Conservation (phyloP, 2,888 invertebrate species). For the Crematogaster levior region DNA sequence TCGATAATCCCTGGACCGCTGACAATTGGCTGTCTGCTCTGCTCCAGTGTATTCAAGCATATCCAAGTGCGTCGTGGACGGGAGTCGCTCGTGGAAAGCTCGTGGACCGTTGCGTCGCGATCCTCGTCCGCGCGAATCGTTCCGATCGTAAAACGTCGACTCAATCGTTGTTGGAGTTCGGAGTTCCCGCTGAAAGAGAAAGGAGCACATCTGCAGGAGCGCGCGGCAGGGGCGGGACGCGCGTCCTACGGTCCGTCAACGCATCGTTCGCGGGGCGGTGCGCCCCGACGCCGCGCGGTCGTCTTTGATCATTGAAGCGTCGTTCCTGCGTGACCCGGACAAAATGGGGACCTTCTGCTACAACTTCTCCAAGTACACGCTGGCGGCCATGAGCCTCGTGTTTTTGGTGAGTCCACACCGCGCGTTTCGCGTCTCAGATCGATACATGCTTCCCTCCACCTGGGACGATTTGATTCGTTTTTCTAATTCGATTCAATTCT, state of each 20-base stretch:
- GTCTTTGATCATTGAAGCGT: too few species aligned
- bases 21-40: not conserved
- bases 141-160: too few species aligned
- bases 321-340: too few species aligned
- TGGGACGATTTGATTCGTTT: not conserved
- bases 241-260: not conserved
- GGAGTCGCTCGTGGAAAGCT: not conserved
- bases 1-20: too few species aligned
- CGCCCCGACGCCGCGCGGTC: not conserved
- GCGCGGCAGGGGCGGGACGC: not conserved
- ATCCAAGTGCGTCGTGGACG: not conserved
- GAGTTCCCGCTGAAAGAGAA: too few species aligned
- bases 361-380: conserved; percentile 89
- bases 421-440: not conserved
- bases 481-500: not conserved
- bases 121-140: too few species aligned
- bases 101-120: not conserved
- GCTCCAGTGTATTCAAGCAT: not conserved
- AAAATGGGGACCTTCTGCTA: conserved; percentile 29
- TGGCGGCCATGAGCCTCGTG: conserved; percentile 90
- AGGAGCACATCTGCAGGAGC: not conserved
- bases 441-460: conserved; percentile 4
- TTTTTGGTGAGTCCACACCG: conserved; percentile 89
- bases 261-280: not conserved
- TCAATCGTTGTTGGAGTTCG: too few species aligned